Percentiles rank a stretch among this genome's conserved stretches.
Conservation (phyloP, 2,113 vertebrate species). For the Anoura caudifer region DNA sequence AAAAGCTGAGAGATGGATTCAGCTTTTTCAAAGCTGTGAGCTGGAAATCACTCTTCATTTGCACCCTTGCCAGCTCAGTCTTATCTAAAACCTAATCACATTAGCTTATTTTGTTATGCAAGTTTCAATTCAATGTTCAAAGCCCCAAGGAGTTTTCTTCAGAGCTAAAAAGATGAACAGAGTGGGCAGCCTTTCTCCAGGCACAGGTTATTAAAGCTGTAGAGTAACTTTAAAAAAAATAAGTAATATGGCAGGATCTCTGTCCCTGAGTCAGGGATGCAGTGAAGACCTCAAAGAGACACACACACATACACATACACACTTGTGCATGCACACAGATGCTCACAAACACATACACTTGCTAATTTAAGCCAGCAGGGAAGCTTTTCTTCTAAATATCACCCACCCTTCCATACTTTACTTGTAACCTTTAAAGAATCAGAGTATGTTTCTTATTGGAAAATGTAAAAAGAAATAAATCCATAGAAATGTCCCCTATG, state of each 20-base stretch:
- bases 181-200: background rate
- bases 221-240: background rate
- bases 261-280: background rate
- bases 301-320: no score
- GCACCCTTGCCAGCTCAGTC: background rate
- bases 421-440: constrained; percentile 56
- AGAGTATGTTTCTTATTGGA: constrained; percentile 73
- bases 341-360: background rate
- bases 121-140: background rate
- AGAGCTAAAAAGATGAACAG: background rate
- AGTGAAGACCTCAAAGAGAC: background rate
- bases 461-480: constrained; percentile 66
- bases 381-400: constrained; percentile 3
- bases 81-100: background rate
- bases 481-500: constrained; percentile 72
- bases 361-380: constrained; percentile 52
- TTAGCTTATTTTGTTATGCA: background rate
- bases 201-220: background rate
- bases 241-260: background rate
- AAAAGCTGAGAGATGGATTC: background rate
- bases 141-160: background rate
- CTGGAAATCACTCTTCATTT: background rate
- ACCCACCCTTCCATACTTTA: constrained; percentile 1
- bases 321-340: background rate
- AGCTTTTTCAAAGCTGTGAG: background rate